Conservation (phyloP, 2,797 vertebrate species). For the Fringilla coelebs region DNA sequence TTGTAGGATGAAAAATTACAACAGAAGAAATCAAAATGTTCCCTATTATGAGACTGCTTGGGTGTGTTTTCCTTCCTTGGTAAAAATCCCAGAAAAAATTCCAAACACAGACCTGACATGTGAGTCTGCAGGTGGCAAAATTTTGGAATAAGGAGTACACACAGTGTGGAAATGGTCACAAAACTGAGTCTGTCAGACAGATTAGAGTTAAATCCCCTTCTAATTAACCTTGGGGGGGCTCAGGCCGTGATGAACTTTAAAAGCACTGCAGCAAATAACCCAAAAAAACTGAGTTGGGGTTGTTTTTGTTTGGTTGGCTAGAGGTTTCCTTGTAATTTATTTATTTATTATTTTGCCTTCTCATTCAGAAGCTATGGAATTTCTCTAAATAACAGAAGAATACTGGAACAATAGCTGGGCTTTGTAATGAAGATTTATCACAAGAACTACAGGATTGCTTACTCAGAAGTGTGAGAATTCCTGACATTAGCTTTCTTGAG, state of each 20-base stretch:
- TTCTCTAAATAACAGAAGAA: neutral
- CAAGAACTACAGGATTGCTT: neutral
- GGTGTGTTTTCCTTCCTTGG: neutral
- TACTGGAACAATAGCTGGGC: neutral
- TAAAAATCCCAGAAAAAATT: neutral
- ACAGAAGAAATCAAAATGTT: neutral
- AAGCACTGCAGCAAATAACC: neutral
- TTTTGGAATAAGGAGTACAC: neutral
- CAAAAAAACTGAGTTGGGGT: neutral
- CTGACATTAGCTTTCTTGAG: neutral
- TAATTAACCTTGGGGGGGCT: neutral
- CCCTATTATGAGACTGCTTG: no score
- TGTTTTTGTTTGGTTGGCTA: neutral
- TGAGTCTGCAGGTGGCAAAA: neutral
- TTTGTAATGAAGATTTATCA: neutral
- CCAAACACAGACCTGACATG: neutral
- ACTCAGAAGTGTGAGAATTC: neutral
- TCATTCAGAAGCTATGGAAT: neutral
- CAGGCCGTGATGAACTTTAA: neutral
- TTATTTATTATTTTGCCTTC: neutral
- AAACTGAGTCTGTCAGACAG: neutral
- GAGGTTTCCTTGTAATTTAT: fast-evolving
- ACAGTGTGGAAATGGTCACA: neutral
- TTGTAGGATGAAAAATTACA: neutral
- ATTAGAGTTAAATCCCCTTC: neutral